Evolutionary conservation across 2,888 invertebrate genomes (phyloP).

Genomic region (Campoplex capitator): DNA sequence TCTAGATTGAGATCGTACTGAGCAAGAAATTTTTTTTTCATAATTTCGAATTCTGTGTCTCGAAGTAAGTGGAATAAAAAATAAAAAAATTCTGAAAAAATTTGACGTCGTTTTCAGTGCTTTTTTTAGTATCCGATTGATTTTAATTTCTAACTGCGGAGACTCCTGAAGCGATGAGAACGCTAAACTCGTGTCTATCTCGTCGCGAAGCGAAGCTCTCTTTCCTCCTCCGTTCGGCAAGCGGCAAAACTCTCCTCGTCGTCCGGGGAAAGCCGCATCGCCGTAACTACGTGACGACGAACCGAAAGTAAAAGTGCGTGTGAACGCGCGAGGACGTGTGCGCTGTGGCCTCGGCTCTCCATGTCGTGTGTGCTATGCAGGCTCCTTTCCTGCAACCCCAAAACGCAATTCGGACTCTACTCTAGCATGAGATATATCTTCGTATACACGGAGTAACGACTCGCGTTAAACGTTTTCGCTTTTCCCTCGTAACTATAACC

Average conservation of each 20-base stretch:
- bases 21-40: not conserved
- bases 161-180: not conserved
- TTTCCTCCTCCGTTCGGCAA: conserved; percentile 33
- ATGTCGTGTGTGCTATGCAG: not conserved
- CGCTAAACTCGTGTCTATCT: not conserved
- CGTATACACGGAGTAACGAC: not conserved
- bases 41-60: not conserved
- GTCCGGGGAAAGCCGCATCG: conserved; percentile 71
- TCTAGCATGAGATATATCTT: not conserved
- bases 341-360: conserved; percentile 66
- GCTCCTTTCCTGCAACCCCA: conserved; percentile 36
- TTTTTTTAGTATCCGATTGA: not conserved
- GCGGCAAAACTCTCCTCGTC: conserved; percentile 51
- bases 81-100: not conserved
- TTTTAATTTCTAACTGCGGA: not conserved
- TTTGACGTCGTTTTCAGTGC: not conserved
- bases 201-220: conserved; percentile 35
- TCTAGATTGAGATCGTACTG: not conserved
- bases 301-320: conserved; percentile 71
- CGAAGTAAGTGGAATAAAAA: not conserved
- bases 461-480: conserved; percentile 34
- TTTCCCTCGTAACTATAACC: conserved; percentile 33
- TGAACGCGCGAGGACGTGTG: conserved; percentile 67
- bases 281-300: conserved; percentile 68
- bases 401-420: conserved; percentile 46